Conservation (phyloP, 2,113 vertebrate species). For the Burhinus bistriatus region DNA sequence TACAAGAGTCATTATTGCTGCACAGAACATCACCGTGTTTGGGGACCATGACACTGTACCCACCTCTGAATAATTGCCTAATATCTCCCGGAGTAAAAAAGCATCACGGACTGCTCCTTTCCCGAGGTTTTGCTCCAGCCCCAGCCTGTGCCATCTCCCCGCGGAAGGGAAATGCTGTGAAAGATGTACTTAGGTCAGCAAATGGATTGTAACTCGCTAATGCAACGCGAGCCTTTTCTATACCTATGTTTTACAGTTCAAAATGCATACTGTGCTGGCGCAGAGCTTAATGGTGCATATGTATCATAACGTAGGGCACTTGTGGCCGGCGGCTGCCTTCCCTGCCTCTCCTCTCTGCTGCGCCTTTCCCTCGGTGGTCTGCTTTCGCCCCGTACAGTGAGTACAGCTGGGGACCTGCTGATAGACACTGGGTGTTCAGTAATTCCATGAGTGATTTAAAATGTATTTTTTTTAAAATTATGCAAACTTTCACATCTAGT, state of each 20-base stretch:
- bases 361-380: neutral
- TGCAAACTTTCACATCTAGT: neutral
- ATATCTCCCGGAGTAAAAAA: neutral
- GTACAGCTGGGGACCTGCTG: too few relatives aligned
- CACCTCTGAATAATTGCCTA: neutral
- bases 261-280: neutral
- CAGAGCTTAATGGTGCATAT: neutral
- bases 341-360: neutral
- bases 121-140: neutral
- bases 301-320: neutral
- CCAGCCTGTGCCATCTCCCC: neutral
- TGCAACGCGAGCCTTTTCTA: neutral
- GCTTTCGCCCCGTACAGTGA: neutral
- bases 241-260: neutral
- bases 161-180: neutral
- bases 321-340: neutral
- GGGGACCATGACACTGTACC: neutral
- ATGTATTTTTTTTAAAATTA: neutral
- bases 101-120: accelerated
- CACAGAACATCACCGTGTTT: neutral
- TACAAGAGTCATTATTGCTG: neutral
- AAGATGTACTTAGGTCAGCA: neutral
- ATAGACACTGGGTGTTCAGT: neutral
- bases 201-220: neutral
- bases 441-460: neutral